Evolutionary conservation across 2,113 vertebrate genomes (phyloP).

Genomic region (Tauraco erythrolophus): DNA sequence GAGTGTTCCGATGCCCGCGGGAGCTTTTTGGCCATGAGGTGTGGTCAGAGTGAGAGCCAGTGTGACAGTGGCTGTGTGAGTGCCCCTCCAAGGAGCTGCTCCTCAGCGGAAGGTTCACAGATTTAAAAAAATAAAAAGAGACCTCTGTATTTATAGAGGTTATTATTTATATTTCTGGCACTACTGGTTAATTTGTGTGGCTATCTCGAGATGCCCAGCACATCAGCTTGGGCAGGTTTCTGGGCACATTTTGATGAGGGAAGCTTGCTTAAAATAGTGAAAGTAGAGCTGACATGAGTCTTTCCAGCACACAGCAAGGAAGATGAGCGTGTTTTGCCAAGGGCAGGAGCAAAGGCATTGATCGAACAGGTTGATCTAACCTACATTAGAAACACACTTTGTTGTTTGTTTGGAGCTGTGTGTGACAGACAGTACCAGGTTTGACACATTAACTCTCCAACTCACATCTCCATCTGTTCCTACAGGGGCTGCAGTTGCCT

Average conservation of each 20-base stretch:
- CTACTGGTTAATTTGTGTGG: background rate
- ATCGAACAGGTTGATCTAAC: background rate
- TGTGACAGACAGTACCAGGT: accelerated
- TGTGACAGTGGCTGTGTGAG: background rate
- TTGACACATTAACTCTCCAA: background rate
- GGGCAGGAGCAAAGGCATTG: background rate
- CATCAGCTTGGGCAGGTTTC: background rate
- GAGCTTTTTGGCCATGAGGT: accelerated
- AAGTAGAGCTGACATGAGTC: background rate
- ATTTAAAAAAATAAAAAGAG: background rate
- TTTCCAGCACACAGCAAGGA: background rate
- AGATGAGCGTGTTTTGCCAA: background rate
- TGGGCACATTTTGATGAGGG: background rate
- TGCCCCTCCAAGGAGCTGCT: background rate
- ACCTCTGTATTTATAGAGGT: too few relatives aligned
- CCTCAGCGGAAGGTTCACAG: background rate
- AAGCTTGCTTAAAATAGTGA: background rate
- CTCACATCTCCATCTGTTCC: background rate
- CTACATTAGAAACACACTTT: background rate
- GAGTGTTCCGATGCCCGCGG: accelerated
- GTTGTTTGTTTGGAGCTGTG: background rate
- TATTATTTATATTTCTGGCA: too few relatives aligned
- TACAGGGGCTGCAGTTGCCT: background rate
- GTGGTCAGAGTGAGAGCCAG: accelerated
- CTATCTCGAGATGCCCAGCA: accelerated